Conservation (phyloP, 2,113 vertebrate species). For the Donacobius atricapilla region DNA sequence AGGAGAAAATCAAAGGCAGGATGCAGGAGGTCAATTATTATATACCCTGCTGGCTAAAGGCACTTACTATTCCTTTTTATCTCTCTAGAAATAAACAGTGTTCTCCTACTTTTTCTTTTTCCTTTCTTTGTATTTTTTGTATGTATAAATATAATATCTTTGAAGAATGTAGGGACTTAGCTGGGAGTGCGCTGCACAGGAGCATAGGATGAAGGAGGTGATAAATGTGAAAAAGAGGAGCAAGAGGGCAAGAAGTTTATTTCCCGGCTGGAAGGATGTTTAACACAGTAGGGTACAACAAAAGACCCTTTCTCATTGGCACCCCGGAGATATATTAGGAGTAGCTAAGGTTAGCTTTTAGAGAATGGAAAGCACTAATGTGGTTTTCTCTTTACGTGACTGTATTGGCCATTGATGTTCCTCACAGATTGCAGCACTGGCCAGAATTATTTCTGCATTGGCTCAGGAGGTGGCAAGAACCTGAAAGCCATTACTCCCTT, state of each 20-base stretch:
- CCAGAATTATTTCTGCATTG: slow-evolving; percentile 1
- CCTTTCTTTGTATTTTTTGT: neutral
- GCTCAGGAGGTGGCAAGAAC: neutral
- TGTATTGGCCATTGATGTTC: neutral
- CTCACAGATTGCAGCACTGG: neutral
- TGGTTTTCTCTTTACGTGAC: neutral
- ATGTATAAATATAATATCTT: neutral
- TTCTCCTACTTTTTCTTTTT: neutral
- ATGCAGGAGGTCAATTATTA: slow-evolving; percentile 54
- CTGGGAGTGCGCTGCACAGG: neutral
- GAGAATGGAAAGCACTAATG: neutral
- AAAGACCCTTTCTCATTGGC: neutral
- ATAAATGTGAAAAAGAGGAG: neutral
- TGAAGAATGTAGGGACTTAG: neutral
- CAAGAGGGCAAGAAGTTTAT: neutral
- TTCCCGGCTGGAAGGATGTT: neutral
- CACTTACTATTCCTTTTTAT: slow-evolving; percentile 25
- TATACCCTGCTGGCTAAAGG: slow-evolving; percentile 7
- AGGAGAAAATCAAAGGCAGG: slow-evolving; percentile 68
- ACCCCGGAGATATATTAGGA: neutral
- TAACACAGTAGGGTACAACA: neutral
- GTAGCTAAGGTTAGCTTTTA: neutral
- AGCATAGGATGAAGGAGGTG: neutral
- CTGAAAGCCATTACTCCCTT: neutral
- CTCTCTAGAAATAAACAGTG: slow-evolving; percentile 24